These are phyloP conservation scores for Meiosimyza decipiens DNA, from an alignment of 2,888 invertebrate species.

Conservation along the genomic window DNA sequence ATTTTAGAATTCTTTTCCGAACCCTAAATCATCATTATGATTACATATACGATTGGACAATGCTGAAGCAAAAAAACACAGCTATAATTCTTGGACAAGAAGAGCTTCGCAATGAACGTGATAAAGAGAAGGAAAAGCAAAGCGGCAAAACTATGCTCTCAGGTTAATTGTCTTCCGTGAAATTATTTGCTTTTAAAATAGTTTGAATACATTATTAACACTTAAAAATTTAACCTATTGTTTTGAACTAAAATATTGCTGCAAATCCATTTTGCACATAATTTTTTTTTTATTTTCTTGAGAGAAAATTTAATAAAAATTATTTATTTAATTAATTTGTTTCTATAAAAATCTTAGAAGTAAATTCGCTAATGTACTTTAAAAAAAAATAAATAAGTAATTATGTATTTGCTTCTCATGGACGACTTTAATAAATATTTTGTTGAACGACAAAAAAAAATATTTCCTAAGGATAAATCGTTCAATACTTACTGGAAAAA, in stretches of 20 bases:
- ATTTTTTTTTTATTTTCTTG: not conserved
- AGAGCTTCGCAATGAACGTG: constrained; percentile 61
- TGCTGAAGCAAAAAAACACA: constrained; percentile 89
- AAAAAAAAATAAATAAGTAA: not conserved
- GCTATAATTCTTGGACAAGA: constrained; percentile 62
- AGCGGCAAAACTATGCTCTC: constrained; percentile 62
- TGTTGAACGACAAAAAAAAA: too few species aligned
- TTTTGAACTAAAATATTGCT: constrained; percentile 44
- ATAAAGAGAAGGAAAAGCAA: constrained; percentile 64
- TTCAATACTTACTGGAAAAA: too few species aligned
- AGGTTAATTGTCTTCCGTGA: constrained; percentile 51
- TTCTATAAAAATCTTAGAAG: not conserved
- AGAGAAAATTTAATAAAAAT: not conserved
- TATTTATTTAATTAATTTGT: not conserved
- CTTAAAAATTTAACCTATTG: constrained; percentile 37
- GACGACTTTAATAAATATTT: not conserved
- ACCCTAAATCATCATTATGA: constrained; percentile 99
- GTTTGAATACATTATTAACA: constrained; percentile 25
- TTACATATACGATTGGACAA: constrained; percentile 99
- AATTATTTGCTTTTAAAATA: constrained; percentile 23
- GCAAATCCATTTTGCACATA: constrained; percentile 62
- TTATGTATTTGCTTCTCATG: constrained; percentile 5
- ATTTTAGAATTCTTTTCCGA: constrained; percentile 97
- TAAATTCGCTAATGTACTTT: not conserved
- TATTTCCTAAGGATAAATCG: too few species aligned